phyloP scores from a whole-genome alignment of 2,888 invertebrate genomes.

The Schizaphis graminum region DNA sequence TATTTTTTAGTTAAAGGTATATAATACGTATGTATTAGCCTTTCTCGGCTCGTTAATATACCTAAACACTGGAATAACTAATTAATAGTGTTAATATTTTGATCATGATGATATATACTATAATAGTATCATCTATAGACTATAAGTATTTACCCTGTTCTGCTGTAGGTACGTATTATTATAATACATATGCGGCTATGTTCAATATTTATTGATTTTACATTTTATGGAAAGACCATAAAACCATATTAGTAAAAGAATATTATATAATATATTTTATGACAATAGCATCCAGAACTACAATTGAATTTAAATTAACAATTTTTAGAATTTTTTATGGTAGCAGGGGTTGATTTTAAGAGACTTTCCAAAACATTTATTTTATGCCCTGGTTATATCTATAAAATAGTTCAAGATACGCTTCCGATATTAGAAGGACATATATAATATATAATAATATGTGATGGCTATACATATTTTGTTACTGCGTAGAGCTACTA shows the following conservation, averaged over 20 bases:
- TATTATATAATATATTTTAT: neutral
- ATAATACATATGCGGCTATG: neutral
- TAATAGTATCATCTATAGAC: too few relatives aligned
- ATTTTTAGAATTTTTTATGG: neutral
- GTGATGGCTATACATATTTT: too few relatives aligned
- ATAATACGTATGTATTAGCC: neutral
- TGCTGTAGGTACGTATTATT: neutral
- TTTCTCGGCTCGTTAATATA: neutral
- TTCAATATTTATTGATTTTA: neutral
- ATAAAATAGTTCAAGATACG: too few relatives aligned
- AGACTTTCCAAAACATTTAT: neutral
- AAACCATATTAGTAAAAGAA: neutral
- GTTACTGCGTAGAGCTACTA: too few relatives aligned
- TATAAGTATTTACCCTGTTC: too few relatives aligned
- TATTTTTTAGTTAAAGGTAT: neutral
- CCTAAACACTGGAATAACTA: neutral
- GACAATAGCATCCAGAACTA: neutral
- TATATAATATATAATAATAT: too few relatives aligned
- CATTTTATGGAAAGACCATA: neutral
- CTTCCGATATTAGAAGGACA: too few relatives aligned
- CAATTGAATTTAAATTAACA: neutral
- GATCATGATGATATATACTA: too few relatives aligned
- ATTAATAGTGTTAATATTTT: neutral
- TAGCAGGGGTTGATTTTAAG: neutral
- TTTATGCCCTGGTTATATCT: neutral